phyloP scores from a whole-genome alignment of 2,888 invertebrate genomes.

The Julus scandinavius region DNA sequence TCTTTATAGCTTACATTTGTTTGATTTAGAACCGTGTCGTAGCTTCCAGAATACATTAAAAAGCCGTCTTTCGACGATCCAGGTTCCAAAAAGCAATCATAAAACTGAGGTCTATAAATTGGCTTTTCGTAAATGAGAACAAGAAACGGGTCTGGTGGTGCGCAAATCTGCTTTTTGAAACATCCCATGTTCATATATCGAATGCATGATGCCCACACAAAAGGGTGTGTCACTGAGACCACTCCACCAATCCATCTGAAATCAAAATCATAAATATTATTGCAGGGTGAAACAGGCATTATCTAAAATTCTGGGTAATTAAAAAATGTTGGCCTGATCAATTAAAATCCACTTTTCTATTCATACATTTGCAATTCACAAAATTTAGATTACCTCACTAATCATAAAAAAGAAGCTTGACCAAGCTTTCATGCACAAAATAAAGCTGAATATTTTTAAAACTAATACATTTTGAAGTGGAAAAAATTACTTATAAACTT shows the following conservation, averaged over 20 bases:
- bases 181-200: constrained; percentile 13
- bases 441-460: too few species aligned
- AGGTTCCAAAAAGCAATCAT: constrained; percentile 47
- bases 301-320: neutral
- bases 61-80: neutral
- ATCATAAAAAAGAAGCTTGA: too few species aligned
- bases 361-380: too few species aligned
- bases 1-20: neutral
- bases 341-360: too few species aligned
- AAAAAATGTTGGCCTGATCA: neutral
- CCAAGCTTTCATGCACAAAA: too few species aligned
- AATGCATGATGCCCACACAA: constrained; percentile 51
- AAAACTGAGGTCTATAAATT: constrained; percentile 1
- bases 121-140: constrained; percentile 49
- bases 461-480: too few species aligned
- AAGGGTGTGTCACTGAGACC: constrained; percentile 11
- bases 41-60: constrained; percentile 28
- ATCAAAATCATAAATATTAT: neutral
- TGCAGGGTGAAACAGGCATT: neutral
- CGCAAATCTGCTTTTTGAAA: neutral
- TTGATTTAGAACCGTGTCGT: neutral
- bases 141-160: constrained; percentile 50
- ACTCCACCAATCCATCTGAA: constrained; percentile 55
- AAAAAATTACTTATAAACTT: too few species aligned
- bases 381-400: too few species aligned